A percentile compares a stretch with the other conserved stretches of the same genome.
phyloP scores from a whole-genome alignment of 2,888 invertebrate species.

The Chelonus formosanus region DNA sequence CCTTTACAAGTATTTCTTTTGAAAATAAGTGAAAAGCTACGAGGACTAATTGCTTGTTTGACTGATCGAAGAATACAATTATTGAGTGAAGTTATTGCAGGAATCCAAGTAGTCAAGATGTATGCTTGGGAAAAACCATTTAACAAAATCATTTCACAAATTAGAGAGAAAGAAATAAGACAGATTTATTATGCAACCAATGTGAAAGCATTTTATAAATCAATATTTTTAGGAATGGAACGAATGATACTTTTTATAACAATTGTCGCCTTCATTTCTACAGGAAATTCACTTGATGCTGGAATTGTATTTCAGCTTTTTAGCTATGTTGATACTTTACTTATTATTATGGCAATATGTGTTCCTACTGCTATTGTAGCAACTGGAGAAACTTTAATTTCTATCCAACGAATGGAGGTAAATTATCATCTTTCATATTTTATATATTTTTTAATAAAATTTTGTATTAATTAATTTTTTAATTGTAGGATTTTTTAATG shows the following conservation, averaged over 20 bases:
- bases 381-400: constrained; percentile 69
- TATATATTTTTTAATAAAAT: too few relatives aligned
- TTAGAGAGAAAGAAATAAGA: constrained; percentile 76
- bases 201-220: constrained; percentile 74
- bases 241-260: constrained; percentile 77
- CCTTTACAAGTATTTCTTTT: constrained; percentile 77
- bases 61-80: constrained; percentile 91
- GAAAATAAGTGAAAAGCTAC: constrained; percentile 64
- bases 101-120: constrained; percentile 97
- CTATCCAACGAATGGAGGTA: constrained; percentile 67
- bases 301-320: constrained; percentile 68
- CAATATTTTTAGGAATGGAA: constrained; percentile 77
- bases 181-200: constrained; percentile 70
- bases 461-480: too few relatives aligned
- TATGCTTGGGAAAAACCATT: constrained; percentile 96
- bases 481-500: neutral
- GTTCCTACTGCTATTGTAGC: constrained; percentile 68
- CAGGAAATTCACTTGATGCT: constrained; percentile 56
- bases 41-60: constrained; percentile 81
- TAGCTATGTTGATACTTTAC: constrained; percentile 72
- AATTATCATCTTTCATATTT: neutral
- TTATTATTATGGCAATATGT: constrained; percentile 70
- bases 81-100: constrained; percentile 94
- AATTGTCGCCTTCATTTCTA: constrained; percentile 68
- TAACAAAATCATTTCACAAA: constrained; percentile 79